phyloP scores from a whole-genome alignment of 2,797 vertebrate genomes.

The Galagoides demidoff region DNA sequence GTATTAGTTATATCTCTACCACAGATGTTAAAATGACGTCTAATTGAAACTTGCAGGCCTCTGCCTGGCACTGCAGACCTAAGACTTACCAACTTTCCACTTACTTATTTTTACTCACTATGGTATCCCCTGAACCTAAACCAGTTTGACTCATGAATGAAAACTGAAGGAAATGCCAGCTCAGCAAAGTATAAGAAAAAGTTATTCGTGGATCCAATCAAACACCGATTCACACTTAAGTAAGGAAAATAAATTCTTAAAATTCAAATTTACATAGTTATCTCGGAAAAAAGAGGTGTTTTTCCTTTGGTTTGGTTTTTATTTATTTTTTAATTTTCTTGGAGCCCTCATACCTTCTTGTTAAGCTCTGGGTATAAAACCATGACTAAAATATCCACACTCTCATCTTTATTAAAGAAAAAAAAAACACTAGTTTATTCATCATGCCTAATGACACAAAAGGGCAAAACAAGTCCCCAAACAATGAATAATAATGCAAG shows the following conservation, averaged over 20 bases:
- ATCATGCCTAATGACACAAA: conserved; percentile 79
- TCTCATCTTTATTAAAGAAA: conserved; percentile 24
- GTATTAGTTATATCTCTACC: not conserved
- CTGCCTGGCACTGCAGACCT: not conserved
- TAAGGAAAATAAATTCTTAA: conserved; percentile 48
- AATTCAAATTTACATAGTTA: conserved; percentile 52
- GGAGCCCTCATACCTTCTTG: conserved; percentile 20
- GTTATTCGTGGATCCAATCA: conserved; percentile 64
- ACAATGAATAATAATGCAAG: conserved; percentile 82
- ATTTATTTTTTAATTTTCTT: conserved; percentile 25
- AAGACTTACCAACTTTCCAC: not conserved
- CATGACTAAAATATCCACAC: conserved; percentile 71
- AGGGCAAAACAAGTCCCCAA: conserved; percentile 78
- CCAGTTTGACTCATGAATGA: not conserved
- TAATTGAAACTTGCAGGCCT: not conserved
- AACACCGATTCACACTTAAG: conserved; percentile 57
- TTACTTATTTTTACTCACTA: not conserved
- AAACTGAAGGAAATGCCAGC: conserved; percentile 13
- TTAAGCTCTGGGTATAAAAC: conserved; percentile 74
- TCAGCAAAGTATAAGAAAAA: conserved; percentile 59
- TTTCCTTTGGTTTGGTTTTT: too few relatives aligned
- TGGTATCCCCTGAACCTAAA: conserved; percentile 20
- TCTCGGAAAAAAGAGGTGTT: not conserved
- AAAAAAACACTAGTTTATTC: conserved; percentile 76
- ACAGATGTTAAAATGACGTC: not conserved